A percentile compares a stretch with the other conserved stretches of the same genome.
phyloP scores from a whole-genome alignment of 2,113 vertebrate genomes.

The Pomatostomus ruficeps region DNA sequence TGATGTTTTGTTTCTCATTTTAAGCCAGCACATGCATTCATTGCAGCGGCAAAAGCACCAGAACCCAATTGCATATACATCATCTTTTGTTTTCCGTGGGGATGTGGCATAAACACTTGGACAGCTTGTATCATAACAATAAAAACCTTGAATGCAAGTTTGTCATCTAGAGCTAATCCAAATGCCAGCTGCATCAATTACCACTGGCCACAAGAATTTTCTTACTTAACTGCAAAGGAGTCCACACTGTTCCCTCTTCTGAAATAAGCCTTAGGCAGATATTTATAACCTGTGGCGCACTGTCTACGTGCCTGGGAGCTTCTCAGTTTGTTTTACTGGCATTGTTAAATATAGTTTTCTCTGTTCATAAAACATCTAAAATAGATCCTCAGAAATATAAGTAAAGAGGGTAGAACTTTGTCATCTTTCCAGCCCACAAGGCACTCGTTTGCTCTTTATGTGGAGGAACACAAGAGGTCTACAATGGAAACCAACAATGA shows the following conservation, averaged over 20 bases:
- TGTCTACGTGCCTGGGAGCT: not conserved
- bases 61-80: not conserved
- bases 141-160: not conserved
- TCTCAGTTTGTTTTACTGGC: slow-evolving; percentile 1
- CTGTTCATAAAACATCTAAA: not conserved
- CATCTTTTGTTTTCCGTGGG: not conserved
- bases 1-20: not conserved
- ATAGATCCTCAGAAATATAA: not conserved
- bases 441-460: not conserved
- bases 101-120: not conserved
- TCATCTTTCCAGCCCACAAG: not conserved
- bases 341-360: slow-evolving; percentile 1
- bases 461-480: not conserved
- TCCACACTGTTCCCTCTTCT: not conserved
- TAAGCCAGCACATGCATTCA: not conserved
- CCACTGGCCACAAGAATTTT: not conserved
- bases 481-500: not conserved
- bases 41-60: not conserved
- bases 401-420: not conserved
- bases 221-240: not conserved
- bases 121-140: not conserved
- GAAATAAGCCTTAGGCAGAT: not conserved
- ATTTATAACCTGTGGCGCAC: slow-evolving; percentile 17
- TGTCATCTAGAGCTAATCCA: not conserved
- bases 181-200: not conserved